Evolutionary conservation across 2,113 vertebrate genomes (phyloP).

Genomic region (Gymnarchus niloticus): DNA sequence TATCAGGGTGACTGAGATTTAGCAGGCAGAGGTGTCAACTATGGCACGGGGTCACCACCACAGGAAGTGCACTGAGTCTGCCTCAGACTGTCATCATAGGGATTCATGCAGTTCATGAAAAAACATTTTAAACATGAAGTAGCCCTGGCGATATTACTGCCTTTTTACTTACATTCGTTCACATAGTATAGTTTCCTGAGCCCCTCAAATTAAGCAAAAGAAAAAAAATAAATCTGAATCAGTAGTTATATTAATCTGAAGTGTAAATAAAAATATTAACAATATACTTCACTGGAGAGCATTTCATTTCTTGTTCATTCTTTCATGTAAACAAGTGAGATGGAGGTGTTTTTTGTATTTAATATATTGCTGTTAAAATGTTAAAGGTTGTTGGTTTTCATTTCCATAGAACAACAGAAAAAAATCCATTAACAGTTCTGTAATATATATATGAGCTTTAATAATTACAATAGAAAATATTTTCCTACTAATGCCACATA

Average conservation of each 20-base stretch:
- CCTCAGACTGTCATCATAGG: background rate
- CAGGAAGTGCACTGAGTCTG: slow-evolving; percentile 6
- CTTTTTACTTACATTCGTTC: slow-evolving; percentile 26
- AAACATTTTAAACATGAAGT: slow-evolving; percentile 23
- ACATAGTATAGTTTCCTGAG: slow-evolving; percentile 9
- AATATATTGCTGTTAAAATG: slow-evolving; percentile 48
- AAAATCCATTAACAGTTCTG: slow-evolving; percentile 36
- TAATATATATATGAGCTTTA: slow-evolving; percentile 31
- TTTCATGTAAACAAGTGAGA: slow-evolving; percentile 31
- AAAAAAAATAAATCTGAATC: slow-evolving; percentile 39
- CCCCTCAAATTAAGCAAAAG: slow-evolving; percentile 34
- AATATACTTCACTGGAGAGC: slow-evolving; percentile 40
- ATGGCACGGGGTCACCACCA: background rate
- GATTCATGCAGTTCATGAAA: slow-evolving; percentile 8
- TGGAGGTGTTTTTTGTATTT: slow-evolving; percentile 29
- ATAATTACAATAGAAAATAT: slow-evolving; percentile 48
- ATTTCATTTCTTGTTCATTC: slow-evolving; percentile 34
- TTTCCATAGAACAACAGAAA: slow-evolving; percentile 21
- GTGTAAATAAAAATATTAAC: slow-evolving; percentile 43
- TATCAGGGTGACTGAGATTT: slow-evolving; percentile 4
- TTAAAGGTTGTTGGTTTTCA: slow-evolving; percentile 34
- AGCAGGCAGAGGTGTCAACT: background rate
- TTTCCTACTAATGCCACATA: slow-evolving; percentile 34
- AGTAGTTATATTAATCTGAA: slow-evolving; percentile 61
- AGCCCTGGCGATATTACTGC: slow-evolving; percentile 11